Evolutionary conservation across 2,888 invertebrate genomes (phyloP).

Genomic region (Cremastinae sp.): DNA sequence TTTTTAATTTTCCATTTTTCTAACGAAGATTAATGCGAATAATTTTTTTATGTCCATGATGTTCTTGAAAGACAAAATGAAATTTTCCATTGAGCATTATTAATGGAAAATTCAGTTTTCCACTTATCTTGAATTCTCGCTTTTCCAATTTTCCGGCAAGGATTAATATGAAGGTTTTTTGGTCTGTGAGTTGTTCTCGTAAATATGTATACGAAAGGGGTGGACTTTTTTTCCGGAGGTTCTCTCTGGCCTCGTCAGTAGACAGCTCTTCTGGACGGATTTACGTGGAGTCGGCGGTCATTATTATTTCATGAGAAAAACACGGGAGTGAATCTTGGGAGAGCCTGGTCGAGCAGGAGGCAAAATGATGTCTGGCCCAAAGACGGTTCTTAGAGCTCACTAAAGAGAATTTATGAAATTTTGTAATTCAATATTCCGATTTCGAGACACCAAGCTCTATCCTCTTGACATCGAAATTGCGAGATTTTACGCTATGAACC

Average conservation of each 20-base stretch:
- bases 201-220: slow-evolving; percentile 17
- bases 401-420: slow-evolving; percentile 80
- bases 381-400: slow-evolving; percentile 72
- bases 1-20: too few species aligned
- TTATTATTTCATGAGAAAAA: slow-evolving; percentile 79
- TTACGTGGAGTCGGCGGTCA: slow-evolving; percentile 71
- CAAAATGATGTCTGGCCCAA: slow-evolving; percentile 43
- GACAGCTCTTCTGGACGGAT: slow-evolving; percentile 64
- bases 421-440: slow-evolving; percentile 79
- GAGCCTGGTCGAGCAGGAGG: slow-evolving; percentile 60
- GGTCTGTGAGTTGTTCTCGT: too few species aligned
- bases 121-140: too few species aligned
- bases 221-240: slow-evolving; percentile 36
- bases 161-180: too few species aligned
- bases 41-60: neutral
- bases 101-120: too few species aligned
- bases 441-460: slow-evolving; percentile 68
- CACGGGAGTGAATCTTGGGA: slow-evolving; percentile 67
- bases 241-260: slow-evolving; percentile 10
- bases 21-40: too few species aligned
- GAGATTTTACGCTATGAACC: slow-evolving; percentile 9
- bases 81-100: neutral
- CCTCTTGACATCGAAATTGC: slow-evolving; percentile 40
- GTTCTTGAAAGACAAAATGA: neutral
- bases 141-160: too few species aligned